Evolutionary conservation across 2,888 invertebrate genomes (phyloP), one percentile per base, ranked within the genome.

Genomic region (Mantis religiosa): DNA sequence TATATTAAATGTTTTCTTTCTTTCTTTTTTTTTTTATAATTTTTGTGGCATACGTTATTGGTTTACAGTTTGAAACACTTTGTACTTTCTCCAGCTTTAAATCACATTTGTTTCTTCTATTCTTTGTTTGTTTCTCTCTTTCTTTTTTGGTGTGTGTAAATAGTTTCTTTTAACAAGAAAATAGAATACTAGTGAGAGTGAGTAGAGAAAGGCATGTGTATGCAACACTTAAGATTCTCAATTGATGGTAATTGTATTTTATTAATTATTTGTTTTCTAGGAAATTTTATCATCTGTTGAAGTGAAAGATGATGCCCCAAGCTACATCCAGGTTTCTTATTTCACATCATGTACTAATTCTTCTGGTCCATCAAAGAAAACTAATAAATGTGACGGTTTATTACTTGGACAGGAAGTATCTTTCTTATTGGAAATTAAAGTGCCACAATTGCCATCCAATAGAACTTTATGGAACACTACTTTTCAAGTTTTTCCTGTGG

Each of bases 211-310:
- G 34, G 1, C 34, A 34, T 34, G 34, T 34, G 34, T 7, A 6
- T 34, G 34, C 34, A 34, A 34, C 34, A 34, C 12, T 12, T 41
- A 0, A 41, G 34, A 41, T 41, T 41, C 6, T 41, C 41, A 12
- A 41, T 2, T 41, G 41, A 41, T 41, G 12, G 0, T 41, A 41
- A 41, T 41, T 71, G 3, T 71, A 1, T 71, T 71, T 71, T 71
- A 20, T 71, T 14, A 9, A 47, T 47, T 54, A 54, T 15, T 54
- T 54, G 54, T 54, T 71, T 71, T 93, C 12, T 93, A 98, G 97
- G 97, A 97, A 96, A 99, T 99, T 92, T 98, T 98, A 27, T 98
- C 98, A 85, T 96, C 97, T 0, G 97, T 99, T 1, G 97, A 98
- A 94, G 96, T 99, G 96, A 98, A 97, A 93, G 98, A 98, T 92